Evolutionary conservation across 2,113 vertebrate species (phyloP), one percentile per base, ranked within the genome.

Genomic region (Copsychus sechellarum): DNA sequence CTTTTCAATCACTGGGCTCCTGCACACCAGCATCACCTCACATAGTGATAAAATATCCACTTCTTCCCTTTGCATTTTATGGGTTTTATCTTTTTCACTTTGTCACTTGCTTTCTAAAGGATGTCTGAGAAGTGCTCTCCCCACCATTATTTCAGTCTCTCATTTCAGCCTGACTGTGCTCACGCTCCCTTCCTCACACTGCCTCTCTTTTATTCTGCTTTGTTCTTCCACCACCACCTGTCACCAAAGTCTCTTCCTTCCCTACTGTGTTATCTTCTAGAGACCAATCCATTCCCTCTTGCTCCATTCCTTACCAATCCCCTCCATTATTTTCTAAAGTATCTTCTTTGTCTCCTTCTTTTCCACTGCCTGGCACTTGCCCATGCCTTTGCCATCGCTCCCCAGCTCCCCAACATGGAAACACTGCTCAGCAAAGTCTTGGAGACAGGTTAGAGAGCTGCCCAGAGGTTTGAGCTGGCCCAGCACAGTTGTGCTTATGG

Each of bases 151-250:
- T 79, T 93, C 40, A 62, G 83, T 69, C 77, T 83, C 81, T 91
- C 72, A 51, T 92, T 86, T 77, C 86, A 90, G 86, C 47, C 67
- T 78, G 40, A 33, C 58, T 86, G 76, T 3, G 12, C 50, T 91
- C 81, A 43, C 0, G 0, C 54, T 90, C 60, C 86, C 25, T 42
- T 81, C 94, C 84, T 91, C 73, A 67, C 36, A 26, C 60, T 0
- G 1, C 65, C 87, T 95, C 91, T 79, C 67, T 88, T 83, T 78
- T 40, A 81, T 74, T 89, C 65, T 86, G 56, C 51, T 95, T 94
- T 95, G 69, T 84, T 95, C 86, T 95, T 84, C 81, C 28, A 86
- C 91, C 36, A 84, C 61, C 73, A 84, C 78, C 80, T 90, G 70
- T 86, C 94, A 92, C 83, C 80, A 73, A 87, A 96, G 50, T 25